A percentile compares a stretch with the other conserved stretches of the same genome.
Evolutionary conservation across 2,888 invertebrate species (phyloP).

Genomic region (Lissocephala sabroskyi): DNA sequence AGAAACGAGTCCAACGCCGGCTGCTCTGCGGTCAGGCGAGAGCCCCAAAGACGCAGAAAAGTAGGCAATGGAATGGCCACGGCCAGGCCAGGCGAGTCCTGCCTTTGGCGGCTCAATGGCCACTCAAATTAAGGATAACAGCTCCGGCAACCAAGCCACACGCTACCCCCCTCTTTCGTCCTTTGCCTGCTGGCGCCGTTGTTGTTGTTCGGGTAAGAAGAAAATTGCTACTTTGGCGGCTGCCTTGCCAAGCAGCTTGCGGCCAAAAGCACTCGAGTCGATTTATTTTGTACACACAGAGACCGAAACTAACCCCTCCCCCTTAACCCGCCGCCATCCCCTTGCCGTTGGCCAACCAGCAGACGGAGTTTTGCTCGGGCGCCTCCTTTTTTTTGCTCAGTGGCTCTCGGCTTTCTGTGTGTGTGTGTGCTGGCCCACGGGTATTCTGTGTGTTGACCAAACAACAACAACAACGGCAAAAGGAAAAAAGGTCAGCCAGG

Average conservation of each 20-base stretch:
- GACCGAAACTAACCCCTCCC: no score
- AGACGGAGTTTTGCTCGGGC: no score
- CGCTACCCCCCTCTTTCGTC: conserved; percentile 21
- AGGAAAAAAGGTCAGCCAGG: background rate
- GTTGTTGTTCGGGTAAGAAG: background rate
- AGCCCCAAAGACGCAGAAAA: conserved; percentile 17
- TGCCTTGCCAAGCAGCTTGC: conserved; percentile 27
- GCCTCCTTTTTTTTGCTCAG: background rate
- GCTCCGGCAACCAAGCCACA: no score
- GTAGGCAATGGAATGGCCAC: conserved; percentile 22
- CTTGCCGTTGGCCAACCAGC: background rate
- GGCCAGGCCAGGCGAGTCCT: conserved; percentile 14
- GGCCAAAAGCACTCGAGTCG: conserved; percentile 60
- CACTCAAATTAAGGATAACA: conserved; percentile 64
- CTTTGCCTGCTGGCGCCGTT: conserved; percentile 1
- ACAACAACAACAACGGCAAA: background rate
- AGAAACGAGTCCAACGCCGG: no score
- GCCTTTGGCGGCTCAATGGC: conserved; percentile 50
- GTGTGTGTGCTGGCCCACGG: no score
- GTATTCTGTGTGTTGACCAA: no score
- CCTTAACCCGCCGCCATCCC: no score
- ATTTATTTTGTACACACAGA: conserved; percentile 58
- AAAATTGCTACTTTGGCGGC: conserved; percentile 6
- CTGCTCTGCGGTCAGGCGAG: no score
- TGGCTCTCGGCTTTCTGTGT: no score